Evolutionary conservation across 2,888 invertebrate genomes (phyloP), one percentile per base, ranked within the genome.

Genomic region (Yponomeuta plumbellus): DNA sequence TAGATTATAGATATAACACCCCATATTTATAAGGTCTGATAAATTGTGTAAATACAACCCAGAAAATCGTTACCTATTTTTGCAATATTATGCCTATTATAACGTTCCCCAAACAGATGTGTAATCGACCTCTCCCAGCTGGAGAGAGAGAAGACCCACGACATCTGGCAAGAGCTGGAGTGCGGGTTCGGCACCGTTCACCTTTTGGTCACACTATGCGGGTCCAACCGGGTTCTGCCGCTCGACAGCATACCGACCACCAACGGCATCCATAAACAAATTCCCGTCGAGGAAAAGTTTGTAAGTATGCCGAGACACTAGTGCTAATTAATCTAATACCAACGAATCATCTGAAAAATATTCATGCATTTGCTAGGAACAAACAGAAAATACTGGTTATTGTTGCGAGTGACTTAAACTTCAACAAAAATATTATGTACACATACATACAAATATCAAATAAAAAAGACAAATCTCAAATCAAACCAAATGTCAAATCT

Each of bases 131-230:
- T 91, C 11, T 82, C 86, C 0, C 80, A 80, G 58, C 72, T 90
- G 26, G 88, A 90, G 63, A 86, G 82, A 67, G 90, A 91, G 72
- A 85, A 82, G 72, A 89, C 91, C 4, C 88, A 89, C 67, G 90
- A 91, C 67, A 69, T 91, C 11, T 89, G 89, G 88, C 85, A 84
- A 69, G 81, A 86, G 66, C 71, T 90, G 71, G 90, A 89, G 68
- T 88, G 90, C 65, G 90, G 91, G 1, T 83, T 80, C 71, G 91
- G 91, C 0, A 78, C 81, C 52, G 64, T 91, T 11, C 91, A 91
- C 70, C 71, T 91, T 73, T 74, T 90, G 69, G 73, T 90, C 61
- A 89, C 91, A 0, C 72, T 90, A 68, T 85, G 83, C 67, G 85
- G 84, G 1, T 76, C 86, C 0, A 76, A 77, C 1, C 75, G 82